Evolutionary conservation across 2,113 vertebrate species (phyloP), one percentile per base, ranked within the genome.

Genomic region (Salvator merianae): DNA sequence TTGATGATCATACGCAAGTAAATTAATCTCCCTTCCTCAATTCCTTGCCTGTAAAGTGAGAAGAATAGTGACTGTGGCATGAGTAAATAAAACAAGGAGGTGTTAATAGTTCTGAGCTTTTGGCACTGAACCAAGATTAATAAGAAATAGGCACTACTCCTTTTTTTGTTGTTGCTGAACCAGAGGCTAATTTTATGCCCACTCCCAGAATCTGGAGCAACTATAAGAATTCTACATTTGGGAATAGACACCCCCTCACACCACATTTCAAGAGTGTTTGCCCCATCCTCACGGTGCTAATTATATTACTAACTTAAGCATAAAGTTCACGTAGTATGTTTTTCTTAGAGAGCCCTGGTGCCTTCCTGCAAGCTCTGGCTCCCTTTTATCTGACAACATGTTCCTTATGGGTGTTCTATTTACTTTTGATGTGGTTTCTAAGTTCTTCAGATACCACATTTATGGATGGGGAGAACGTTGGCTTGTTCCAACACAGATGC

Each of bases 51-150:
- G 16, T 20, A 65, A n/a, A 65, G 20, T 66, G 63, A 79, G 63
- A 63, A 63, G 76, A 79, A 68, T 47, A 32, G 63, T 68, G 38
- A 68, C 26, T 68, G 14, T 47, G 63, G 30, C 78, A 68, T 68
- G 63, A 38, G 30, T 79, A 79, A 47, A 79, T 68, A 79, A 43
- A 79, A 68, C 38, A 50, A 79, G 74, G 43, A 55, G 55, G 59
- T 79, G 77, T 65, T 79, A 65, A 79, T 65, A 16, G 77, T 65
- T 79, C 36, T 65, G 34, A 79, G 59, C 34, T 3, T 40, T 79
- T 40, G 59, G 62, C 78, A 68, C 28, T 30, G n/a, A 66, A 79
- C 63, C 78, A 68, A 47, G 47, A 47, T 66, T 47, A 66, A 68
- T 66, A 79, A 68, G 38, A 32, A 68, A 79, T 28, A 68, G 40